phyloP scores from a whole-genome alignment of 2,888 invertebrate genomes.

The Prostheceraeus crozeri region DNA sequence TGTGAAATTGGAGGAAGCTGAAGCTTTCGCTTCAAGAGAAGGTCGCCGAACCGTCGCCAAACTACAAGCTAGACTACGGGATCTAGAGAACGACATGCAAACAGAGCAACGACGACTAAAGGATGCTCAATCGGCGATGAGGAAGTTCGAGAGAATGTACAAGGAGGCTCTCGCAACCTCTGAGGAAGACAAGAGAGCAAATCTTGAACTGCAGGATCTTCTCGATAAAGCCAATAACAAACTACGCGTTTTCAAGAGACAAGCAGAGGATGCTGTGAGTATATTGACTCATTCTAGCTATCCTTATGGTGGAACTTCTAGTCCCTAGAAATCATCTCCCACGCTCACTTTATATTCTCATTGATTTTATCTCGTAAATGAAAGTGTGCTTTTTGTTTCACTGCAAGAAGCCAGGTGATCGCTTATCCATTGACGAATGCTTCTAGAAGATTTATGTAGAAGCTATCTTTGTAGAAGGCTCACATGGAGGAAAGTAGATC shows the following conservation, averaged over 20 bases:
- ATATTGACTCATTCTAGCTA: neutral
- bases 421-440: too few relatives aligned
- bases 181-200: conserved; percentile 52
- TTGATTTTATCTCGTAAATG: too few relatives aligned
- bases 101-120: conserved; percentile 52
- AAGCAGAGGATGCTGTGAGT: conserved; percentile 56
- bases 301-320: too few relatives aligned
- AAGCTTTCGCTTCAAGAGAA: conserved; percentile 55
- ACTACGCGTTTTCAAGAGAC: conserved; percentile 53
- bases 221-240: conserved; percentile 50
- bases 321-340: too few relatives aligned
- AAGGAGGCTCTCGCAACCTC: conserved; percentile 49
- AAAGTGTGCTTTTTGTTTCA: too few relatives aligned
- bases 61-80: conserved; percentile 50
- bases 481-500: too few relatives aligned
- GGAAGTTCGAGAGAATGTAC: conserved; percentile 52
- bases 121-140: conserved; percentile 48
- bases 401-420: too few relatives aligned
- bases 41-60: conserved; percentile 57
- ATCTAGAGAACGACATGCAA: conserved; percentile 55
- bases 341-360: too few relatives aligned
- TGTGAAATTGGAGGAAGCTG: conserved; percentile 56
- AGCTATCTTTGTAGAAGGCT: too few relatives aligned
- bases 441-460: too few relatives aligned
- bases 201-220: conserved; percentile 49